Percentiles rank a stretch among this genome's conserved stretches.
Evolutionary conservation across 1,140 invertebrate genomes (phyloP).

Genomic region (Drosophila cardini): DNA sequence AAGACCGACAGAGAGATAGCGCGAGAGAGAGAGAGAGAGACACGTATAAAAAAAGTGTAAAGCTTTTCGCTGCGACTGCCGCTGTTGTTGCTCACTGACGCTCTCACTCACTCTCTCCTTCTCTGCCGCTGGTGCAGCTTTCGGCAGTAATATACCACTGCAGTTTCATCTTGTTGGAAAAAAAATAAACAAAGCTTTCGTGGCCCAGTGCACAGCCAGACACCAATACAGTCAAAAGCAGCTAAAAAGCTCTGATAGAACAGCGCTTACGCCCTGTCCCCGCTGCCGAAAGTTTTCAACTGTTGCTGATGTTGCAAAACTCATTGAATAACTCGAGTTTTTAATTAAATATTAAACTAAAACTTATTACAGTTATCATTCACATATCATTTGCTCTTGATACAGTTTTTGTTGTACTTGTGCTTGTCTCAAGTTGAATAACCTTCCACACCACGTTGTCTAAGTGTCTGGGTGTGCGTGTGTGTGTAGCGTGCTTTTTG

Average conservation of each 20-base stretch:
- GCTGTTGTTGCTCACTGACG: too few relatives aligned
- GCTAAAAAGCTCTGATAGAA: conserved; percentile 38
- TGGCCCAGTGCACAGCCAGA: conserved; percentile 13
- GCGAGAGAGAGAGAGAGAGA: too few relatives aligned
- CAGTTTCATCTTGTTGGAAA: conserved; percentile 33
- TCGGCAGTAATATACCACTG: conserved; percentile 21
- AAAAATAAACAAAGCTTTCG: conserved; percentile 31
- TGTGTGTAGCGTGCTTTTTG: conserved; percentile 31
- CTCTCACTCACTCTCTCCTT: conserved; percentile 14
- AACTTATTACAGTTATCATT: conserved; percentile 10
- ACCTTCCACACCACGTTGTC: conserved; percentile 42
- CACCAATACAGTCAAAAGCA: conserved; percentile 8
- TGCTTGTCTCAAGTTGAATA: conserved; percentile 38
- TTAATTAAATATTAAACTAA: neutral
- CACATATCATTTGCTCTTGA: conserved; percentile 10
- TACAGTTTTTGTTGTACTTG: neutral
- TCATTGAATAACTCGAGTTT: conserved; percentile 5
- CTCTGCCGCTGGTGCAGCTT: conserved; percentile 26
- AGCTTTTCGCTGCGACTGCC: conserved; percentile 22
- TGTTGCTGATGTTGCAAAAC: conserved; percentile 42
- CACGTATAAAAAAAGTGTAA: conserved; percentile 40
- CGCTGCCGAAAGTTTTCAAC: neutral
- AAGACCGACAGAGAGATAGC: neutral
- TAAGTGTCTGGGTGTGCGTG: neutral
- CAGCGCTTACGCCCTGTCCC: conserved; percentile 28